These are phyloP conservation scores for Mionectes olivaceus DNA, from an alignment of 2,797 vertebrate species.

Conservation along the genomic window DNA sequence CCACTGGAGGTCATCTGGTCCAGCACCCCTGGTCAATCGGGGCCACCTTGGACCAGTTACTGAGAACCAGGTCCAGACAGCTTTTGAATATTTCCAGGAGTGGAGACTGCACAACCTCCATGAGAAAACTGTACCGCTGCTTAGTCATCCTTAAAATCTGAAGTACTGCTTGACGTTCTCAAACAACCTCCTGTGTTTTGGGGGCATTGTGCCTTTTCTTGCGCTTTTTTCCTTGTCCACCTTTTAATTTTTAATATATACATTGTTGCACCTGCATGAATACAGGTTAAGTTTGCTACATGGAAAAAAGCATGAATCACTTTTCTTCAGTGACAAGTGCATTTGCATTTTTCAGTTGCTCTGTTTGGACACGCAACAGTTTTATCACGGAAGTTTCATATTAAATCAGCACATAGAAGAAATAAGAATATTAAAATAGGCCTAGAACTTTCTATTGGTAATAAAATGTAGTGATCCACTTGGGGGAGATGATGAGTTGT, in stretches of 20 bases:
- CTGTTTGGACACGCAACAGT: not conserved
- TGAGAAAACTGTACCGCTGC: not conserved
- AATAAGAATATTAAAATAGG: not conserved
- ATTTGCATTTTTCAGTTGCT: not conserved
- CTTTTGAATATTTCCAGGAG: not conserved
- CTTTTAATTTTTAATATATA: not conserved
- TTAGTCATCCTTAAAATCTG: not conserved
- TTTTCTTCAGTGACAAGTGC: not conserved
- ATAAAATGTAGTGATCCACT: not conserved
- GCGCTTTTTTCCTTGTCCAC: not conserved
- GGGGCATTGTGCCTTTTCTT: not conserved
- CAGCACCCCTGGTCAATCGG: not conserved
- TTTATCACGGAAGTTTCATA: not conserved
- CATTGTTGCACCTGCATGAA: not conserved
- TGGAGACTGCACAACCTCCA: not conserved
- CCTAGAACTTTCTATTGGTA: not conserved
- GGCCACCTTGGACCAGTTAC: too few species aligned
- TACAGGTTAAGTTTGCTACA: not conserved
- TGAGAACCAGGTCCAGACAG: not conserved
- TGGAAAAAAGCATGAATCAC: not conserved
- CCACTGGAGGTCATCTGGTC: not conserved
- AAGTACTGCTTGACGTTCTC: not conserved
- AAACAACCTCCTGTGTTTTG: not conserved
- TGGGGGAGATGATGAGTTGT: conserved; percentile 17
- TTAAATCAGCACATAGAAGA: not conserved